These are phyloP conservation scores for Scaptomyza hsui DNA, from an alignment of 1,140 invertebrate species.

Conservation along the genomic window DNA sequence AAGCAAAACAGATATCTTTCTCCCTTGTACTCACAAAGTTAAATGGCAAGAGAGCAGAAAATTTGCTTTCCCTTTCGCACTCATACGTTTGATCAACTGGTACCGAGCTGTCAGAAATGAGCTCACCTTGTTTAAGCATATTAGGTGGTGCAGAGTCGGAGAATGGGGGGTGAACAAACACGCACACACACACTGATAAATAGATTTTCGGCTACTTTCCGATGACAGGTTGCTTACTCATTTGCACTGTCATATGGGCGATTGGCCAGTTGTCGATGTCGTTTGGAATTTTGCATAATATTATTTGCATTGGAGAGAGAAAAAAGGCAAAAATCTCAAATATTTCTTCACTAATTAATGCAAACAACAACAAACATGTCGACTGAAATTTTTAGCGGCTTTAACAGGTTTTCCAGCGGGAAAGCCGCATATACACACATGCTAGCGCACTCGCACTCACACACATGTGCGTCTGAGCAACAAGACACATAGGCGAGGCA, in stretches of 20 bases:
- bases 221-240: conserved; percentile 48
- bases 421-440: conserved; percentile 47
- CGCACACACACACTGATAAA: conserved; percentile 16
- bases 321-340: conserved; percentile 71
- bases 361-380: conserved; percentile 73
- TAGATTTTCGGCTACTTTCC: not conserved
- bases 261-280: conserved; percentile 20
- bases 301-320: conserved; percentile 53
- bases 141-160: too few species aligned
- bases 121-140: too few species aligned
- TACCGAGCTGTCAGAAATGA: too few species aligned
- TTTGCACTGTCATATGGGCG: conserved; percentile 42
- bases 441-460: conserved; percentile 45
- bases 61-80: too few species aligned
- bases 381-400: conserved; percentile 74
- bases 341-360: conserved; percentile 80
- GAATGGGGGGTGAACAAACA: conserved; percentile 41
- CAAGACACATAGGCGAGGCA: conserved; percentile 69
- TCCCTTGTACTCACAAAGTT: too few species aligned
- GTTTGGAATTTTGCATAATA: conserved; percentile 64
- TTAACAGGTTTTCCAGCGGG: conserved; percentile 77
- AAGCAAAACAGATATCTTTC: too few species aligned
- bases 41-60: too few species aligned
- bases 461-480: conserved; percentile 26
- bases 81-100: too few species aligned